Conservation (phyloP, 2,888 invertebrate genomes). For the Aporophyla nigra region DNA sequence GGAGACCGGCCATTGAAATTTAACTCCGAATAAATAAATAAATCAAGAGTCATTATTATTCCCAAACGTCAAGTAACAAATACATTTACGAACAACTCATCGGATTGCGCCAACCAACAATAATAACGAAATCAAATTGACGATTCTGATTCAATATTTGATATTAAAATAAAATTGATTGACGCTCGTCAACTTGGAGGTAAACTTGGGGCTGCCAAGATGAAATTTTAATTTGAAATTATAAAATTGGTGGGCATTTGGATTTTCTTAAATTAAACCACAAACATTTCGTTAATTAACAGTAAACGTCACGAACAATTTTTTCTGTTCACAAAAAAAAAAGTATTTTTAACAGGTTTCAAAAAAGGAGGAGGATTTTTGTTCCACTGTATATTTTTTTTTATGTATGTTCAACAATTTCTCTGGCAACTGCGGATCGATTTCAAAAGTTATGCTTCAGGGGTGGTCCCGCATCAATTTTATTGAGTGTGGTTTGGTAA, state of each 20-base stretch:
- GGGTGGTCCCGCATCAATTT: no score
- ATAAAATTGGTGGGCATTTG: background rate
- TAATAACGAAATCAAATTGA: conserved; percentile 54
- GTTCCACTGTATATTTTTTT: no score
- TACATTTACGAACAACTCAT: conserved; percentile 47
- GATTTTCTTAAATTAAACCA: background rate
- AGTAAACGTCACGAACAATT: no score
- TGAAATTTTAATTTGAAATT: conserved; percentile 33
- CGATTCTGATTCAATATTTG: conserved; percentile 62
- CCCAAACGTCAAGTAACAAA: conserved; percentile 40
- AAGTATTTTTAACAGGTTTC: no score
- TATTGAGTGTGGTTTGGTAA: no score
- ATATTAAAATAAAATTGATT: conserved; percentile 61
- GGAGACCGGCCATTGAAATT: background rate
- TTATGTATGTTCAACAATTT: no score
- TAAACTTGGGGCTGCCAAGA: conserved; percentile 35
- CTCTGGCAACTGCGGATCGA: no score
- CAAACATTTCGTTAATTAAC: no score
- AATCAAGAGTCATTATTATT: conserved; percentile 37
- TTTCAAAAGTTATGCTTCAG: no score
- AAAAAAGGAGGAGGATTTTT: no score
- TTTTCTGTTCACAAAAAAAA: no score
- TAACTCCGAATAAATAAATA: conserved; percentile 38
- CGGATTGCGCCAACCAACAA: conserved; percentile 40
- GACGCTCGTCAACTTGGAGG: conserved; percentile 48